These are phyloP conservation scores for Drosophila subquinaria DNA, from an alignment of 2,888 invertebrate species.

Conservation along the genomic window DNA sequence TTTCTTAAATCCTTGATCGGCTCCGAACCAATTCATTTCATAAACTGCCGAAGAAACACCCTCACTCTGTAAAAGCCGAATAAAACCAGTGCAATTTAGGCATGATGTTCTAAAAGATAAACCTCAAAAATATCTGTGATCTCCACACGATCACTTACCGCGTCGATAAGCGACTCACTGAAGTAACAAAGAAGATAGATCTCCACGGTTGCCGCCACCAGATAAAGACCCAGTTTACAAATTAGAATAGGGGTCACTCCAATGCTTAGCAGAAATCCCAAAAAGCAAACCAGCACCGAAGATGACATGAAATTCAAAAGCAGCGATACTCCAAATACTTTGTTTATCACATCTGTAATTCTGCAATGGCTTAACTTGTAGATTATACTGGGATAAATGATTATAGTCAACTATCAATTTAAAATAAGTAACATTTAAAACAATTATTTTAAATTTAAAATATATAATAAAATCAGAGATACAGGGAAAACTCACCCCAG, in stretches of 20 bases:
- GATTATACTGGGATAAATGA: background rate
- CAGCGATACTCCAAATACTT: slow-evolving; percentile 79
- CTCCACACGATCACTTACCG: slow-evolving; percentile 55
- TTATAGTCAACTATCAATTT: background rate
- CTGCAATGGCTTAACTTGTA: slow-evolving; percentile 19
- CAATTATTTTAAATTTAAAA: background rate
- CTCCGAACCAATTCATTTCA: slow-evolving; percentile 64
- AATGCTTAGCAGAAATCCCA: slow-evolving; percentile 81
- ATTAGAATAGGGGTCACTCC: slow-evolving; percentile 50
- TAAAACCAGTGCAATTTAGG: background rate
- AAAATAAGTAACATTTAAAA: background rate
- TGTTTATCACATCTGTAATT: slow-evolving; percentile 71
- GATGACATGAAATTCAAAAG: slow-evolving; percentile 79
- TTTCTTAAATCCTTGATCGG: slow-evolving; percentile 64
- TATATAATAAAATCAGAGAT: too few relatives aligned
- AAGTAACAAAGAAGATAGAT: slow-evolving; percentile 79
- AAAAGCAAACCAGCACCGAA: slow-evolving; percentile 80
- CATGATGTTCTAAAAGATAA: background rate
- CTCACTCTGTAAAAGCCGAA: slow-evolving; percentile 53
- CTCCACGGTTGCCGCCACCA: slow-evolving; percentile 69
- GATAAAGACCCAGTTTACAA: slow-evolving; percentile 65
- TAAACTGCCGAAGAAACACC: slow-evolving; percentile 63
- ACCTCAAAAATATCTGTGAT: background rate
- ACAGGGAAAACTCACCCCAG: slow-evolving; percentile 35
- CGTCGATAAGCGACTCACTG: slow-evolving; percentile 70